Conservation (phyloP, 1,140 invertebrate genomes). For the Capitella teleta region DNA sequence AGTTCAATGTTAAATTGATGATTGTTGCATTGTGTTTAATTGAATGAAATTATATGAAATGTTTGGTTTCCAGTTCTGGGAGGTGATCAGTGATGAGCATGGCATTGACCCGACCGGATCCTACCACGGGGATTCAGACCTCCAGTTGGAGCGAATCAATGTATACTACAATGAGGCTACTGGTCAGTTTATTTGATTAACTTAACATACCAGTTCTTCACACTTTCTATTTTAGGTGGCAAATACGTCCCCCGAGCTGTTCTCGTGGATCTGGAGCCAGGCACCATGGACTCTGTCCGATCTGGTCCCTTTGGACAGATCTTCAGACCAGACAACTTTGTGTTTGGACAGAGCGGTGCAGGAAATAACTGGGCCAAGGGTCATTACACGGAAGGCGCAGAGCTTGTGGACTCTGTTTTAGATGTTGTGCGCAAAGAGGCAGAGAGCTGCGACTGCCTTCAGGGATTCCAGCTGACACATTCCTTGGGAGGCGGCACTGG, state of each 20-base stretch:
- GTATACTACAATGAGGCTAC: too few relatives aligned
- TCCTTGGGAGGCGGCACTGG: slow-evolving; percentile 73
- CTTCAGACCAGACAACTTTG: slow-evolving; percentile 80
- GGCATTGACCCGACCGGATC: too few relatives aligned
- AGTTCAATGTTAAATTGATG: too few relatives aligned
- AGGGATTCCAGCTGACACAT: slow-evolving; percentile 52
- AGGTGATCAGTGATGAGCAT: too few relatives aligned
- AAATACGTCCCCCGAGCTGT: slow-evolving; percentile 88
- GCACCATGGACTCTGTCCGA: slow-evolving; percentile 86
- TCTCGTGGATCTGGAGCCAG: slow-evolving; percentile 83
- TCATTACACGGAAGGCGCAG: slow-evolving; percentile 81
- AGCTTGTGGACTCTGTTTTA: slow-evolving; percentile 71
- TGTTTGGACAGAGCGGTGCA: slow-evolving; percentile 66
- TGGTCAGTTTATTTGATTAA: too few relatives aligned
- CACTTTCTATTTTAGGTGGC: too few relatives aligned
- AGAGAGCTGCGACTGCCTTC: slow-evolving; percentile 58
- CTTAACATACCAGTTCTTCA: too few relatives aligned
- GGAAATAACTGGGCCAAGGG: slow-evolving; percentile 86
- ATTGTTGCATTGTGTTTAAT: too few relatives aligned
- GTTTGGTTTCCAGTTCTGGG: too few relatives aligned
- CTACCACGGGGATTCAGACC: too few relatives aligned
- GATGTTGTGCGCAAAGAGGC: slow-evolving; percentile 80
- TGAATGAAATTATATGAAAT: too few relatives aligned
- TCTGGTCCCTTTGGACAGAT: slow-evolving; percentile 72
- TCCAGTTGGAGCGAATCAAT: too few relatives aligned